Evolutionary conservation across 1,140 invertebrate species (phyloP).

Genomic region (Meloidogyne floridensis): DNA sequence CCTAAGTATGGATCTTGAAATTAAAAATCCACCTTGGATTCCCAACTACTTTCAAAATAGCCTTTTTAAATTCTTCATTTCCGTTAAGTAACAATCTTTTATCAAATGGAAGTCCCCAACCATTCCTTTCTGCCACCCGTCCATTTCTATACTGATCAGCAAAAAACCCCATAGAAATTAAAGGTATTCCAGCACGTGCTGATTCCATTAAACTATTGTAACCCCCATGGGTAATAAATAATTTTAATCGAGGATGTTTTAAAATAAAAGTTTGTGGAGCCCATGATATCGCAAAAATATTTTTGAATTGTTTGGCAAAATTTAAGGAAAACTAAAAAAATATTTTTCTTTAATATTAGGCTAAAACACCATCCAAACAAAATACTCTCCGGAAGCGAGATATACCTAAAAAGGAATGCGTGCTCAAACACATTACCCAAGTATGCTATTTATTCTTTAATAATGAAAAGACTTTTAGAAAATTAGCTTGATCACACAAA

Average conservation of each 20-base stretch:
- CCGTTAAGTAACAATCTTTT: constrained; percentile 28
- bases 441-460: too few relatives aligned
- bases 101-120: constrained; percentile 42
- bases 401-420: too few relatives aligned
- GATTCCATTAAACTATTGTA: constrained; percentile 53
- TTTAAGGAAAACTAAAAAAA: constrained; percentile 17
- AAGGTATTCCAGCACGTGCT: constrained; percentile 40
- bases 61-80: constrained; percentile 15
- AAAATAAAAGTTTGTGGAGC: constrained; percentile 40
- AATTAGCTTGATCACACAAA: too few relatives aligned
- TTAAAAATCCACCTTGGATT: constrained; percentile 37
- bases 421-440: too few relatives aligned
- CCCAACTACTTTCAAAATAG: constrained; percentile 39
- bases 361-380: too few relatives aligned
- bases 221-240: constrained; percentile 57
- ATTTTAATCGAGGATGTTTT: constrained; percentile 38
- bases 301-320: constrained; percentile 24
- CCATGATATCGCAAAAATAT: constrained; percentile 38
- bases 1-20: too few relatives aligned
- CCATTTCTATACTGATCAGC: constrained; percentile 49
- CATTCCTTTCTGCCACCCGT: constrained; percentile 40
- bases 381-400: too few relatives aligned
- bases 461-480: too few relatives aligned
- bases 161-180: constrained; percentile 47
- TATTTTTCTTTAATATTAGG: background rate